phyloP scores from a whole-genome alignment of 2,888 invertebrate genomes.

The Parthenolecanium corni region DNA sequence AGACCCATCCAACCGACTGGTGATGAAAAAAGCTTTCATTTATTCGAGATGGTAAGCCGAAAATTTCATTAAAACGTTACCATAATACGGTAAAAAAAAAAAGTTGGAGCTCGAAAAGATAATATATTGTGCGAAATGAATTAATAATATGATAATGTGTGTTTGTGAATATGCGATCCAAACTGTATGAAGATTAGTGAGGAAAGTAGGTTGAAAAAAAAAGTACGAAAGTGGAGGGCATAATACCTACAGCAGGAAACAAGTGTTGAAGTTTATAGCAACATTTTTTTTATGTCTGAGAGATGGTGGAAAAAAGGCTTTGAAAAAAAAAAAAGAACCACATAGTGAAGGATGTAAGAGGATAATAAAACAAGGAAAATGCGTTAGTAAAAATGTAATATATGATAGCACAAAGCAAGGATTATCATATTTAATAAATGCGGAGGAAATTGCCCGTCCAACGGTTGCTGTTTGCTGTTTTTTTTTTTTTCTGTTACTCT shows the following conservation, averaged over 20 bases:
- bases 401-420: conserved; percentile 21
- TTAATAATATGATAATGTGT: conserved; percentile 17
- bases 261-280: conserved; percentile 22
- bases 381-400: conserved; percentile 24
- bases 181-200: background rate
- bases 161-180: no score
- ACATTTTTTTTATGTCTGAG: conserved; percentile 2
- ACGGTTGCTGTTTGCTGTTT: conserved; percentile 4
- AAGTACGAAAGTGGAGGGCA: no score
- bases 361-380: conserved; percentile 13
- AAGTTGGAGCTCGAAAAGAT: conserved; percentile 19
- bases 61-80: conserved; percentile 18
- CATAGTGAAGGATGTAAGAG: background rate
- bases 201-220: background rate
- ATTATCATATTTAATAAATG: conserved; percentile 26
- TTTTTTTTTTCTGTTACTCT: background rate
- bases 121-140: conserved; percentile 21
- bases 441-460: conserved; percentile 22
- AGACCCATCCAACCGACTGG: no score
- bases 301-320: conserved; percentile 1
- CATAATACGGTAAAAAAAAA: background rate
- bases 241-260: conserved; percentile 16
- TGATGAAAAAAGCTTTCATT: background rate
- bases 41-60: conserved; percentile 10
- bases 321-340: conserved; percentile 14